Evolutionary conservation across 2,888 invertebrate genomes (phyloP).

Genomic region (Xylota segnis): DNA sequence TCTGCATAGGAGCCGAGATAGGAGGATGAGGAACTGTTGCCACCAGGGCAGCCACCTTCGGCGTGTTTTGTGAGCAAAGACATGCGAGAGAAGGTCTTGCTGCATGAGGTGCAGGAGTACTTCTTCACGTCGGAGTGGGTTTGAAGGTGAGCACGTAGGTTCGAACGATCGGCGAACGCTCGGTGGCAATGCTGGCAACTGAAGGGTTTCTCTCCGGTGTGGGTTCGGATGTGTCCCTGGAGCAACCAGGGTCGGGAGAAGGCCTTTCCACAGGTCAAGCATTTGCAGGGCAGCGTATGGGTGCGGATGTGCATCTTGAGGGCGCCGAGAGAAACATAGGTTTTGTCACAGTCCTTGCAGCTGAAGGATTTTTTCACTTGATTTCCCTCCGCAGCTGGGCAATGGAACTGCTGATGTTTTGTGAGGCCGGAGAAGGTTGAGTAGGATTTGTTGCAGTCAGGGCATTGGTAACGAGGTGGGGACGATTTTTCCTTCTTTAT

Average conservation of each 20-base stretch:
- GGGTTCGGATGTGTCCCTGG: slow-evolving; percentile 98
- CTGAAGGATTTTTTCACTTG: slow-evolving; percentile 96
- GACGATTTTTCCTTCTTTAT: slow-evolving; percentile 81
- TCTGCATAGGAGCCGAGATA: slow-evolving; percentile 67
- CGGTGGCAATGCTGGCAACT: slow-evolving; percentile 97
- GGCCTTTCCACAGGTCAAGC: slow-evolving; percentile 97
- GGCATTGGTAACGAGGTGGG: slow-evolving; percentile 93
- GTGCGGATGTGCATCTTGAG: slow-evolving; percentile 99
- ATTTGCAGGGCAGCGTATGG: slow-evolving; percentile 98
- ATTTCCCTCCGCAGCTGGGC: slow-evolving; percentile 93
- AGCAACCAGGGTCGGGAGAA: slow-evolving; percentile 98
- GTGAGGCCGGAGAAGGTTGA: slow-evolving; percentile 98
- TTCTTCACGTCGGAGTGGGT: slow-evolving; percentile 99
- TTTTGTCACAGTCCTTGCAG: slow-evolving; percentile 98
- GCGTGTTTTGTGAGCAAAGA: slow-evolving; percentile 97
- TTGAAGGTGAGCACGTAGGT: slow-evolving; percentile 97
- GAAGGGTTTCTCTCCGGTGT: slow-evolving; percentile 99
- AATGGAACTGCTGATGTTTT: slow-evolving; percentile 98
- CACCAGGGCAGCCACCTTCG: slow-evolving; percentile 93
- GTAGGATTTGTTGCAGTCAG: slow-evolving; percentile 97
- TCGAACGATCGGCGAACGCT: slow-evolving; percentile 98
- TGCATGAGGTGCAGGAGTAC: slow-evolving; percentile 96
- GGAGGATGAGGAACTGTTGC: slow-evolving; percentile 72
- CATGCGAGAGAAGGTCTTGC: slow-evolving; percentile 98
- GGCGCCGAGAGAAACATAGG: slow-evolving; percentile 97